Percentiles rank a stretch among this genome's conserved stretches.
Conservation (phyloP, 2,797 vertebrate species). For the Leptatherina wallacei region DNA sequence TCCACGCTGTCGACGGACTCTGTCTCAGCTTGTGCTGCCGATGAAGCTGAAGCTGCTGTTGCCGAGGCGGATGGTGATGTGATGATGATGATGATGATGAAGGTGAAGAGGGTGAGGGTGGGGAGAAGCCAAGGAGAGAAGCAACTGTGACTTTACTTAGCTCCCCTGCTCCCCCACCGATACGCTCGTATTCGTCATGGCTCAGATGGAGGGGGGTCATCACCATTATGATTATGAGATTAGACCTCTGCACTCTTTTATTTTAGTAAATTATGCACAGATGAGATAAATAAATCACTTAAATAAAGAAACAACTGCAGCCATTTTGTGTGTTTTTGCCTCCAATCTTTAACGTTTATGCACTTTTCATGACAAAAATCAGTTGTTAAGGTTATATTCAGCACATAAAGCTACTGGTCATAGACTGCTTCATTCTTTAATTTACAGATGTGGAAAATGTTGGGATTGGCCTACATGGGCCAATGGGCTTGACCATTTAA, state of each 20-base stretch:
- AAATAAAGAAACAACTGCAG: background rate
- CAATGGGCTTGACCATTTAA: background rate
- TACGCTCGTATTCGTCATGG: slow-evolving; percentile 47
- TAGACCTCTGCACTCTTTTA: background rate
- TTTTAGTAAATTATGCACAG: background rate
- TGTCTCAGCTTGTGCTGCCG: slow-evolving; percentile 29
- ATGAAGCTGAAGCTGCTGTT: slow-evolving; percentile 51
- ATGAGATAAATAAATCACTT: background rate
- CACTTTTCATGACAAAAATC: background rate
- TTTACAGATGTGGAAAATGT: background rate
- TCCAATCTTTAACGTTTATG: background rate
- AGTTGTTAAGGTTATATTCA: background rate
- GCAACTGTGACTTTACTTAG: slow-evolving; percentile 57
- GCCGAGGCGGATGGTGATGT: slow-evolving; percentile 40
- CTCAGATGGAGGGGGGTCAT: slow-evolving; percentile 9
- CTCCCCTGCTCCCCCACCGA: slow-evolving; percentile 24
- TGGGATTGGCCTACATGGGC: background rate
- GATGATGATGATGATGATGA: slow-evolving; percentile 19
- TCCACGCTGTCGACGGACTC: slow-evolving; percentile 40
- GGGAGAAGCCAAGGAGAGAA: slow-evolving; percentile 23
- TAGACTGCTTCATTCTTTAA: background rate
- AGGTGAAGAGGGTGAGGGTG: slow-evolving; percentile 40
- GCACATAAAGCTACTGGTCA: background rate
- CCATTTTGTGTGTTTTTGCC: background rate
- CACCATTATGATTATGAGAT: slow-evolving; percentile 30